Evolutionary conservation across 2,888 invertebrate species (phyloP).

Genomic region (Pammene fasciana): DNA sequence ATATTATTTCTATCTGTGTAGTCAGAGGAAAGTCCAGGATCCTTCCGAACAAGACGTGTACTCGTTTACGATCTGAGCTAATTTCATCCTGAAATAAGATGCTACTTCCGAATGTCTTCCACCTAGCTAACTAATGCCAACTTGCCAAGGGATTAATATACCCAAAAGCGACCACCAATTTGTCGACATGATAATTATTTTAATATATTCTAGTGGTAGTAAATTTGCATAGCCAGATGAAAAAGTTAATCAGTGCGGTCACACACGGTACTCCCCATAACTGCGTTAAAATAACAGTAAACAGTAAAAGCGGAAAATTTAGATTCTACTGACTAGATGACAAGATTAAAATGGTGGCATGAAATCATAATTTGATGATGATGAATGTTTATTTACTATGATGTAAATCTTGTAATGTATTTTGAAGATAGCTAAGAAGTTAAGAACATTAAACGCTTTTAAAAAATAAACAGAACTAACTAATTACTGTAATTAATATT

Average conservation of each 20-base stretch:
- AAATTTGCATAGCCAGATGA: constrained; percentile 34
- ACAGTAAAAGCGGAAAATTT: constrained; percentile 23
- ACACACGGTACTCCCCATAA: constrained; percentile 46
- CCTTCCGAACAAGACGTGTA: no score
- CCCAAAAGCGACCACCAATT: no score
- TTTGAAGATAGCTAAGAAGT: neutral
- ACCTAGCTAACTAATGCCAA: no score
- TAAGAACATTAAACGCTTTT: neutral
- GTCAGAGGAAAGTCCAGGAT: no score
- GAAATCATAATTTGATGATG: neutral
- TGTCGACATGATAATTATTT: no score
- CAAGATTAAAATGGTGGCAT: neutral
- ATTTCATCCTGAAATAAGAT: no score
- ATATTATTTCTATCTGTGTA: no score
- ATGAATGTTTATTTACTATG: neutral
- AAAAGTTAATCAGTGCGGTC: constrained; percentile 44
- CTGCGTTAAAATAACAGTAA: constrained; percentile 48
- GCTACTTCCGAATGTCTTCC: no score
- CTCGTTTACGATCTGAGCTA: no score
- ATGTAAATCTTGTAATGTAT: neutral
- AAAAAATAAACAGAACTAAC: no score
- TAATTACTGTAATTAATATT: neutral
- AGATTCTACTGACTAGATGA: neutral
- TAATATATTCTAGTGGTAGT: neutral
- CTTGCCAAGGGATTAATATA: no score